A percentile compares a stretch with the other conserved stretches of the same genome.
These are phyloP conservation scores for Meleagris gallopavo DNA, from an alignment of 2,113 vertebrate species.

Conservation along the genomic window DNA sequence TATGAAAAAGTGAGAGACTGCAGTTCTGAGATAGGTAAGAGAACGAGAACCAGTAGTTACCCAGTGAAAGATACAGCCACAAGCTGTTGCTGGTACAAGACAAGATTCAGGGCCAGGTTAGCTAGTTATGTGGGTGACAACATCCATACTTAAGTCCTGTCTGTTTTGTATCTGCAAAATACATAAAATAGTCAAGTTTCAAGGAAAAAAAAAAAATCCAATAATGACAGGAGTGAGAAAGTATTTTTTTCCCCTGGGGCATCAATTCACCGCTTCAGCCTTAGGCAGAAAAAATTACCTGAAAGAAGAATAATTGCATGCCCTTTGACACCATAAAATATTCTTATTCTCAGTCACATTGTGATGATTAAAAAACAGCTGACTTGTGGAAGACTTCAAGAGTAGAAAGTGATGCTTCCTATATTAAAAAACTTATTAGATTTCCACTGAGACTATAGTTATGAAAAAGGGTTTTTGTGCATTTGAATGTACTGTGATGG, in stretches of 20 bases:
- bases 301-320: background rate
- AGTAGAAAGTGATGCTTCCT: background rate
- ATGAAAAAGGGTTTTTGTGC: background rate
- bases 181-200: background rate
- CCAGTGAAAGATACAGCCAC: background rate
- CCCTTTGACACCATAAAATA: background rate
- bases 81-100: background rate
- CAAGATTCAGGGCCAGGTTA: background rate
- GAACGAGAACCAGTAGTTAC: background rate
- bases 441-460: background rate
- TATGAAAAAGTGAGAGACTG: background rate
- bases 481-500: background rate
- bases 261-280: background rate
- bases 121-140: background rate
- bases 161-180: background rate
- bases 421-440: background rate
- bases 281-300: background rate
- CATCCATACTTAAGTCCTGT: background rate
- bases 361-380: background rate
- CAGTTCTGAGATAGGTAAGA: background rate
- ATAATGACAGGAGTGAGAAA: background rate
- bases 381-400: background rate
- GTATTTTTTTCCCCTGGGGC: background rate
- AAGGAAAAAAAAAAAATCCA: background rate
- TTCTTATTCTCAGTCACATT: background rate